Conservation (phyloP, 2,113 vertebrate genomes). For the Sturnira hondurensis region DNA sequence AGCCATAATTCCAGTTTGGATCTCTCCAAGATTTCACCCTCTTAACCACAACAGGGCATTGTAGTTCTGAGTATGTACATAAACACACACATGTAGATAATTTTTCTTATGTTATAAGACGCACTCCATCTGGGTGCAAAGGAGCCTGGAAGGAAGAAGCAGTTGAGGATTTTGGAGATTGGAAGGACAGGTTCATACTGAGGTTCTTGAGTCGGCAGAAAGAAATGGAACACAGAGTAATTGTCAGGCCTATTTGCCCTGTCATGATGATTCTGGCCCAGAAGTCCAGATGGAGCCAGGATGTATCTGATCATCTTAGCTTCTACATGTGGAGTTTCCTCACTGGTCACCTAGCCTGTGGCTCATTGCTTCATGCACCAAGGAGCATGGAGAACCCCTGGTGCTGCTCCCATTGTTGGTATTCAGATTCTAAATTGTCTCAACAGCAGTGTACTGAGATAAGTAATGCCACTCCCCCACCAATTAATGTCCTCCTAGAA, state of each 20-base stretch:
- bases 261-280: not conserved
- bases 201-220: not conserved
- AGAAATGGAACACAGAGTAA: not conserved
- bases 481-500: not conserved
- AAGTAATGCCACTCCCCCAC: not conserved
- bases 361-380: not conserved
- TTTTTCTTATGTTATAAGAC: not conserved
- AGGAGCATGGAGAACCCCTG: not conserved
- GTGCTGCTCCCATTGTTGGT: not conserved
- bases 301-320: not conserved
- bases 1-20: not conserved
- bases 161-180: not conserved
- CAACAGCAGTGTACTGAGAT: not conserved
- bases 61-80: not conserved
- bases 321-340: not conserved
- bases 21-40: not conserved
- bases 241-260: not conserved
- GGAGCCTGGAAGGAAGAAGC: not conserved
- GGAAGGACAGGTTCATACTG: not conserved
- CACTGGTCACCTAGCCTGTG: not conserved
- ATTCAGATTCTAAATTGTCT: not conserved
- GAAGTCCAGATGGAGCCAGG: too few species aligned
- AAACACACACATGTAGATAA: not conserved
- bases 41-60: not conserved
- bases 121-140: not conserved